These are phyloP conservation scores for Malthinus flaveolus DNA, from an alignment of 2,888 invertebrate species.

Conservation along the genomic window DNA sequence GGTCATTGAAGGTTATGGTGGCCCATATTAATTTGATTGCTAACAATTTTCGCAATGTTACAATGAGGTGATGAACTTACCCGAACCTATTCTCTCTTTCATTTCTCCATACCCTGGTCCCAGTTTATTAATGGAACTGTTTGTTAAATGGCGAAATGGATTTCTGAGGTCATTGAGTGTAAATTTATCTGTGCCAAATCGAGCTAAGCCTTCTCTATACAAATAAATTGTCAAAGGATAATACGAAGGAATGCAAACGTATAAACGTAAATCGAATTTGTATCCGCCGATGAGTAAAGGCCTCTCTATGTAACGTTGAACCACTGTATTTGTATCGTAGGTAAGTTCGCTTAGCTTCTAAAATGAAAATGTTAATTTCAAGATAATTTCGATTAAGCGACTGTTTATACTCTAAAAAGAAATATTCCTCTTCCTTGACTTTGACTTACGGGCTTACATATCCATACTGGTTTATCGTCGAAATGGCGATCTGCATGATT, in stretches of 20 bases:
- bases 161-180: constrained; percentile 81
- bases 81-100: constrained; percentile 81
- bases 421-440: constrained; percentile 85
- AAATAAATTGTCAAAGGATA: constrained; percentile 85
- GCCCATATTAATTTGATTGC: too few relatives aligned
- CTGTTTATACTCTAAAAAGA: constrained; percentile 68
- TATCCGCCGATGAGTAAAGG: constrained; percentile 83
- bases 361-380: constrained; percentile 39
- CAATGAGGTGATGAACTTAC: constrained; percentile 51
- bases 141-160: constrained; percentile 86
- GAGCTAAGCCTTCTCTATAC: constrained; percentile 84
- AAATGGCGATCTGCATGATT: constrained; percentile 57
- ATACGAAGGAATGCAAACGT: constrained; percentile 87
- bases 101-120: constrained; percentile 81
- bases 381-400: not conserved
- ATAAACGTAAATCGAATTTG: constrained; percentile 90
- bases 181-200: constrained; percentile 82
- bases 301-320: constrained; percentile 78
- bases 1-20: not conserved
- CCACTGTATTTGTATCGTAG: constrained; percentile 78
- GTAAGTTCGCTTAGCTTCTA: constrained; percentile 76
- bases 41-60: too few relatives aligned
- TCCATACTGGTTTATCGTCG: constrained; percentile 68
- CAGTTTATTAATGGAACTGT: constrained; percentile 88
- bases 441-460: constrained; percentile 85